A percentile compares a stretch with the other conserved stretches of the same genome.
phyloP scores from a whole-genome alignment of 2,888 invertebrate genomes.

The Aphodius sticticus region DNA sequence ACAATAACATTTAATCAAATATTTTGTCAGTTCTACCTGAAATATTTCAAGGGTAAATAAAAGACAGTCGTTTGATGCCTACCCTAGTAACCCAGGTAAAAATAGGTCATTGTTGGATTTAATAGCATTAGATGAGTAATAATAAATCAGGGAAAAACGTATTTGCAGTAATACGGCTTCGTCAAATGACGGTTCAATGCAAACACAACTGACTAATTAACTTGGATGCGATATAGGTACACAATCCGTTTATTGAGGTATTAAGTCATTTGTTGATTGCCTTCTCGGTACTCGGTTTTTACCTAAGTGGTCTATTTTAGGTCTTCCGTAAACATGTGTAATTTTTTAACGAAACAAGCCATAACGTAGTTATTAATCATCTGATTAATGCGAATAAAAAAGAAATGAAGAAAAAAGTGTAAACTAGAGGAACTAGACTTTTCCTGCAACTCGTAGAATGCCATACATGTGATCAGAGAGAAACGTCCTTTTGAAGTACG shows the following conservation, averaged over 20 bases:
- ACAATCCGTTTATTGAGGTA: background rate
- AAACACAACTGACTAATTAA: background rate
- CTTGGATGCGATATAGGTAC: background rate
- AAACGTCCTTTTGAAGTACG: too few relatives aligned
- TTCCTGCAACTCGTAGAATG: too few relatives aligned
- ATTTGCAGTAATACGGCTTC: background rate
- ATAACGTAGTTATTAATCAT: too few relatives aligned
- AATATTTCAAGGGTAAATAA: background rate
- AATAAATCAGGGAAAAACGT: background rate
- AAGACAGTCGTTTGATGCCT: background rate
- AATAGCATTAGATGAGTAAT: background rate
- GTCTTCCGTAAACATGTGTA: too few relatives aligned
- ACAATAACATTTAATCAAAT: too few relatives aligned
- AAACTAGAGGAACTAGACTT: too few relatives aligned
- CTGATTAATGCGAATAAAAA: too few relatives aligned
- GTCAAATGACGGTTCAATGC: background rate
- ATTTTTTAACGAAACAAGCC: too few relatives aligned
- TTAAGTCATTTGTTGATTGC: background rate
- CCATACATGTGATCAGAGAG: too few relatives aligned
- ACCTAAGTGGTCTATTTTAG: too few relatives aligned
- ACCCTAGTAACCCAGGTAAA: background rate
- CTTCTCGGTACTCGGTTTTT: too few relatives aligned
- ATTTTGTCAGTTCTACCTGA: background rate
- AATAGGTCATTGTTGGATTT: background rate
- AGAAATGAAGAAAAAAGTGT: too few relatives aligned